Evolutionary conservation across 2,113 vertebrate genomes (phyloP), one percentile per base, ranked within the genome.

Genomic region (Clarias batrachus): DNA sequence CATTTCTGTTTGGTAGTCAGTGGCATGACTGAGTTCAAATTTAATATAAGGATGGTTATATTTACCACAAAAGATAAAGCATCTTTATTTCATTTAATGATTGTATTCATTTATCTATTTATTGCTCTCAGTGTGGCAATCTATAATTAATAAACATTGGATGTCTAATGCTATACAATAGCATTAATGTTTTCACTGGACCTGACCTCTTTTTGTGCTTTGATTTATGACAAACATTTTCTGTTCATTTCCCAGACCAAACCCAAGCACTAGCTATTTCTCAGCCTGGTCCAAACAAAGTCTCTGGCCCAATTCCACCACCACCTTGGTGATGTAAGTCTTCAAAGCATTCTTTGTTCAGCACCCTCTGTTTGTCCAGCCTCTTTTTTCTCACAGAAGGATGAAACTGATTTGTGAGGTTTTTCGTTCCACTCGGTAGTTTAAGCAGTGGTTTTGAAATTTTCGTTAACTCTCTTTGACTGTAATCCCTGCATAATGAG

Each of bases 331-430:
- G 93, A 93, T 92, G 92, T 91, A 93, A 93, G 84, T 91, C 91
- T 94, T 94, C 92, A 94, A 95, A 94, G 93, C 93, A 94, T 95
- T 95, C 94, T 94, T 95, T 95, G 93, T 95, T 94, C 93, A 91
- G 82, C 89, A 90, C 90, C 92, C 89, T 93, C 92, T 92, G 92
- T 93, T 93, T 93, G 74, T 88, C 57, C 84, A 88, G 84, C 90
- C 89, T 88, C 82, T 79, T 91, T 88, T 78, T 90, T 88, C 74
- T 73, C 82, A 23, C 37, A 66, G 48, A 17, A 90, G 83, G 87
- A 88, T 90, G 85, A 90, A 87, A 93, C 91, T 89, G 90, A 90
- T 92, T 94, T 90, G 89, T 87, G 87, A 90, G 89, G 91, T 92
- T 91, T 78, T 88, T 86, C 70, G 86, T 87, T 73, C 81, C 89